These are phyloP conservation scores for Trachelus troglodyta DNA, from an alignment of 2,888 invertebrate species.

Conservation along the genomic window DNA sequence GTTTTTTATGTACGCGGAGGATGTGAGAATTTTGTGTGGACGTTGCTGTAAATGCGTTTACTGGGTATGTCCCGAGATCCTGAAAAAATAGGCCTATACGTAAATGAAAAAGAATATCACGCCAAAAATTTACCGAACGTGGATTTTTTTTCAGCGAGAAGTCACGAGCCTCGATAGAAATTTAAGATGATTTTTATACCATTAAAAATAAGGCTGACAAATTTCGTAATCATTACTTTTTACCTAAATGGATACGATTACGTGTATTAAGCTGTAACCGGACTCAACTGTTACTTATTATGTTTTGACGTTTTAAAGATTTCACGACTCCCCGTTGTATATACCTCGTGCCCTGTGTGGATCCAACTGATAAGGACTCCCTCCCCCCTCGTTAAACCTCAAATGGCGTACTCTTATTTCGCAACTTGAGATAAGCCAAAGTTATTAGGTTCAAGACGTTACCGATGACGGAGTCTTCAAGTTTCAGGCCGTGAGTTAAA, in stretches of 20 bases:
- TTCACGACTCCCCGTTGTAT: conserved; percentile 2
- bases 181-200: too few relatives aligned
- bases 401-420: conserved; percentile 10
- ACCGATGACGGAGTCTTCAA: neutral
- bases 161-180: too few relatives aligned
- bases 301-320: conserved; percentile 13
- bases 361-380: conserved; percentile 16
- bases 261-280: neutral
- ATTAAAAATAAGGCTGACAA: neutral
- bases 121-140: too few relatives aligned
- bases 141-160: too few relatives aligned
- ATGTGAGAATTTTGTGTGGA: too few relatives aligned
- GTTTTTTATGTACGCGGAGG: too few relatives aligned
- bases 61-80: too few relatives aligned
- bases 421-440: neutral
- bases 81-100: too few relatives aligned
- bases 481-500: neutral
- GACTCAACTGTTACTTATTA: conserved; percentile 7
- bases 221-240: neutral
- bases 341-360: conserved; percentile 10
- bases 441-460: neutral
- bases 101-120: too few relatives aligned
- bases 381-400: conserved; percentile 9
- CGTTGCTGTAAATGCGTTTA: too few relatives aligned
- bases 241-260: neutral